Conservation (phyloP, 2,113 vertebrate genomes). For the Aphyosemion australe region DNA sequence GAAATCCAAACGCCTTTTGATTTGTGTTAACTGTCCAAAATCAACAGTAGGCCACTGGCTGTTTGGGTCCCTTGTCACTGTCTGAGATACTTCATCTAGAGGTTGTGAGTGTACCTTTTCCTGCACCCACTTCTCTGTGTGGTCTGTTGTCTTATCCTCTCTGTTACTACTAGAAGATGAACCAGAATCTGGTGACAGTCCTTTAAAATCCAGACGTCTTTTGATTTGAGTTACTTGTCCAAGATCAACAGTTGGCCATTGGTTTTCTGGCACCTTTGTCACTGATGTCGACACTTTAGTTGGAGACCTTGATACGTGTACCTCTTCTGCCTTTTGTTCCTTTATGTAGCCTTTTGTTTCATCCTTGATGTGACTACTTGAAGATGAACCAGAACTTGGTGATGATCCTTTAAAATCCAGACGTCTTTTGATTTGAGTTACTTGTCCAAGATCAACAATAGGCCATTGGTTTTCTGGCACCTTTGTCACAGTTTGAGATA, state of each 20-base stretch:
- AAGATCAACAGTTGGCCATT: conserved; percentile 7
- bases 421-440: not conserved
- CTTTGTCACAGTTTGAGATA: not conserved
- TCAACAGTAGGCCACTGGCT: not conserved
- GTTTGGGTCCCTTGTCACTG: no score
- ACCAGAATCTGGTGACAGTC: not conserved
- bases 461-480: not conserved
- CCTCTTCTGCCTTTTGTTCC: not conserved
- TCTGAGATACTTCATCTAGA: no score
- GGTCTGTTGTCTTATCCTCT: conserved; percentile 19
- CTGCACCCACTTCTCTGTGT: not conserved
- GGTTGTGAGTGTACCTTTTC: no score
- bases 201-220: conserved; percentile 34
- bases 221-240: not conserved
- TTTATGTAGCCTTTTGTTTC: not conserved
- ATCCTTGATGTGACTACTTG: conserved; percentile 33
- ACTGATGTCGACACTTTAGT: not conserved
- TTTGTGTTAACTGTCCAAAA: not conserved
- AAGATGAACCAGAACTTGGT: conserved; percentile 8
- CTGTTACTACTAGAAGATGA: conserved; percentile 38
- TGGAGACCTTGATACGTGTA: not conserved
- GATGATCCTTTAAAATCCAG: not conserved
- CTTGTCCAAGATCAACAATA: not conserved
- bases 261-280: not conserved
- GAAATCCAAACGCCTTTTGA: not conserved